phyloP scores from a whole-genome alignment of 2,113 vertebrate genomes.

The Sceloporus tristichus region DNA sequence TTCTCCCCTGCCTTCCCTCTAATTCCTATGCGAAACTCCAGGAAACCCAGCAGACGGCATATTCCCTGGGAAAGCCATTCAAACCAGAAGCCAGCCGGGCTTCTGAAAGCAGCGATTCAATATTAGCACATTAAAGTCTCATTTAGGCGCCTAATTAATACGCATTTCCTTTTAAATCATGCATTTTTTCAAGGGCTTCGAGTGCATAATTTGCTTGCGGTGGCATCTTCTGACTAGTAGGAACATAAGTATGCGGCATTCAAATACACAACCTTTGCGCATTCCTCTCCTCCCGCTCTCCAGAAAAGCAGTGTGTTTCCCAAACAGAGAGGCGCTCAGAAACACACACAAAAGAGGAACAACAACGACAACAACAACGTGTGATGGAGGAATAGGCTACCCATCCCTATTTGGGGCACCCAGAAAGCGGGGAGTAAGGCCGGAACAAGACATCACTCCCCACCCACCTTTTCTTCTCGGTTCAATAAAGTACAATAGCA shows the following conservation, averaged over 20 bases:
- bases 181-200: conserved; percentile 1
- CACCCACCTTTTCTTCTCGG: too few relatives aligned
- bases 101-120: conserved; percentile 35
- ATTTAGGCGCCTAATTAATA: conserved; percentile 40
- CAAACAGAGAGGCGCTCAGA: conserved; percentile 12
- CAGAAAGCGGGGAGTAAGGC: too few relatives aligned
- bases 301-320: not conserved
- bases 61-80: not conserved
- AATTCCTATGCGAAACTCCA: not conserved
- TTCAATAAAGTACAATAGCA: too few relatives aligned
- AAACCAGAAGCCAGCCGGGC: conserved; percentile 4
- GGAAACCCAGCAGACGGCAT: not conserved
- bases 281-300: not conserved
- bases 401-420: too few relatives aligned
- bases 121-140: conserved; percentile 22
- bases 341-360: not conserved
- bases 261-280: not conserved
- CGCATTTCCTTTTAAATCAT: conserved; percentile 24
- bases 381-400: too few relatives aligned
- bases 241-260: not conserved
- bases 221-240: conserved; percentile 23
- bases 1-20: not conserved
- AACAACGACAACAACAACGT: too few relatives aligned
- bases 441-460: too few relatives aligned
- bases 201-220: conserved; percentile 35